Conservation (phyloP, 1,140 invertebrate genomes). For the Yoshiicerus persimilis region DNA sequence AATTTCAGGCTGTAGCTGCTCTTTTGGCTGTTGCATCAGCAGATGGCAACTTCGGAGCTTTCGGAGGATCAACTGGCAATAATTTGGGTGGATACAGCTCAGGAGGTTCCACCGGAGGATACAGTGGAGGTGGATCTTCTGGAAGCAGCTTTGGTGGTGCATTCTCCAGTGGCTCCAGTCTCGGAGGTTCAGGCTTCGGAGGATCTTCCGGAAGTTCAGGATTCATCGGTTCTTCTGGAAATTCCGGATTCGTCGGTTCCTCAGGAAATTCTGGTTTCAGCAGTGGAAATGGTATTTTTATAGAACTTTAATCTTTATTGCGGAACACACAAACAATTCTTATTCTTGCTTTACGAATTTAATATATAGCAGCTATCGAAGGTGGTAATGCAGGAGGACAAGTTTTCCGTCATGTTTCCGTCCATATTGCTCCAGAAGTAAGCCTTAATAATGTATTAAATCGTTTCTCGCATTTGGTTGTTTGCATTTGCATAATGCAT, state of each 20-base stretch:
- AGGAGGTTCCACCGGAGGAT: neutral
- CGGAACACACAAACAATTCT: neutral
- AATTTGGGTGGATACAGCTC: neutral
- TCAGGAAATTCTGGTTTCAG: neutral
- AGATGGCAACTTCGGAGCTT: neutral
- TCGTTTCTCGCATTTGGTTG: neutral
- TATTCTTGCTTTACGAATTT: neutral
- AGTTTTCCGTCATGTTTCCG: neutral
- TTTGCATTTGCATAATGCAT: neutral
- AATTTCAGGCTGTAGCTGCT: neutral
- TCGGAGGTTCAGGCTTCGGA: neutral
- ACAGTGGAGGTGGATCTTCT: neutral
- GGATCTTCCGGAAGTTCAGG: neutral
- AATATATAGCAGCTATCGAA: neutral
- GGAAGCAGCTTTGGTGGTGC: neutral
- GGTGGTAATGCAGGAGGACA: neutral
- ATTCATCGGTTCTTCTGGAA: neutral
- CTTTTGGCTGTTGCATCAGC: neutral
- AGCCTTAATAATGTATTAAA: neutral
- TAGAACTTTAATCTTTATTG: too few species aligned
- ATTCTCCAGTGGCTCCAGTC: neutral
- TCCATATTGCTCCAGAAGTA: conserved; percentile 18
- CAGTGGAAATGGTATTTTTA: neutral
- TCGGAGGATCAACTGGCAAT: neutral
- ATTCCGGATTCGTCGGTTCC: neutral